These are phyloP conservation scores for Salvelinus alpinus DNA, from an alignment of 2,113 vertebrate genomes.

Conservation along the genomic window DNA sequence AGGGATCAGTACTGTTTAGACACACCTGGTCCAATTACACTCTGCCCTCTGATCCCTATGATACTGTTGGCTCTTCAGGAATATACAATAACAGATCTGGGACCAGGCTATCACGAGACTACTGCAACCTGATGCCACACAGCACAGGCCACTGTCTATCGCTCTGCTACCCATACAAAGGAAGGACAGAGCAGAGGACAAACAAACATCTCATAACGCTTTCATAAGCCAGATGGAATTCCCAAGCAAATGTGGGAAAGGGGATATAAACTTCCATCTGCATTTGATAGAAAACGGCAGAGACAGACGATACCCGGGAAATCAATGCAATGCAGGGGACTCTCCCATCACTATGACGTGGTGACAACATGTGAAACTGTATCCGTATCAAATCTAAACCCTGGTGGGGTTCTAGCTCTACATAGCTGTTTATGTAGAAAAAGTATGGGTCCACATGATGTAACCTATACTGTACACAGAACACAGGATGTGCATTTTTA, in stretches of 20 bases:
- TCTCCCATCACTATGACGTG: slow-evolving; percentile 29
- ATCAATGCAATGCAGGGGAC: slow-evolving; percentile 37
- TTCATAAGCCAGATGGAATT: slow-evolving; percentile 27
- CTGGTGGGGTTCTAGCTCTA: slow-evolving; percentile 5
- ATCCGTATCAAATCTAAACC: slow-evolving; percentile 35
- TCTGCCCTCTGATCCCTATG: no score
- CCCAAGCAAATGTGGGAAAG: slow-evolving; percentile 59
- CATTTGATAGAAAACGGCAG: slow-evolving; percentile 45
- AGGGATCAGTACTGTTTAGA: no score
- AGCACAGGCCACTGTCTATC: neutral
- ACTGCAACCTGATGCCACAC: no score
- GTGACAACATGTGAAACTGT: slow-evolving; percentile 33
- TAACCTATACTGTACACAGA: slow-evolving; percentile 15
- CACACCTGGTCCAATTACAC: no score
- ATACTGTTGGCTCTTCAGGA: no score
- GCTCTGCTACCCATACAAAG: neutral
- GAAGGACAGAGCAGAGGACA: slow-evolving; percentile 9
- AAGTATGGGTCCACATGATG: slow-evolving; percentile 24
- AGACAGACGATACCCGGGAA: slow-evolving; percentile 60
- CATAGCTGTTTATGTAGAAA: slow-evolving; percentile 30
- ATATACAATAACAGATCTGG: neutral
- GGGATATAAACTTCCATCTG: slow-evolving; percentile 52
- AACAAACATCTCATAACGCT: slow-evolving; percentile 47
- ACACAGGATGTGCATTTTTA: neutral
- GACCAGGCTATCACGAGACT: neutral